These are phyloP conservation scores for Phymastichus coffea DNA, from an alignment of 1,140 invertebrate species.

Conservation along the genomic window DNA sequence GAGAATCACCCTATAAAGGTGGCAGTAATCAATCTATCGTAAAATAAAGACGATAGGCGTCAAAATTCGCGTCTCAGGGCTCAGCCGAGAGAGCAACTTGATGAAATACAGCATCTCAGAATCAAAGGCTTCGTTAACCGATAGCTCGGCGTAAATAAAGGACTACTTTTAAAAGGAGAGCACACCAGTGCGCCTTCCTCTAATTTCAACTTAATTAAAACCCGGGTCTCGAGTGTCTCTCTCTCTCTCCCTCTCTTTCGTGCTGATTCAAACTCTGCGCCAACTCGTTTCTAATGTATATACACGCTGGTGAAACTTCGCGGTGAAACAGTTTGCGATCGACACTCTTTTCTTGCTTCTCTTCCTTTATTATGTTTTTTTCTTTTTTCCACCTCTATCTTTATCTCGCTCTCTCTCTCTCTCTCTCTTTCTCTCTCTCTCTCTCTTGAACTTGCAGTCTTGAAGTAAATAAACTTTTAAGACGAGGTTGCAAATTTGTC, in stretches of 20 bases:
- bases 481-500: background rate
- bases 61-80: too few relatives aligned
- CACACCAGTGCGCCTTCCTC: background rate
- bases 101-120: background rate
- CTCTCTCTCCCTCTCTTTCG: background rate
- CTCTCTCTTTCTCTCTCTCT: too few relatives aligned
- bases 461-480: slow-evolving; percentile 5
- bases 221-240: slow-evolving; percentile 9
- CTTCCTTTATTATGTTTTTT: background rate
- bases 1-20: too few relatives aligned
- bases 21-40: too few relatives aligned
- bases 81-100: background rate
- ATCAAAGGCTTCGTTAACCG: slow-evolving; percentile 9
- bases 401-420: background rate
- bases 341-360: background rate
- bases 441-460: background rate
- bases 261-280: slow-evolving; percentile 2
- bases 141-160: background rate
- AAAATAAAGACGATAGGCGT: too few relatives aligned
- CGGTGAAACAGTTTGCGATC: background rate
- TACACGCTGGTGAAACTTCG: slow-evolving; percentile 7
- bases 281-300: slow-evolving; percentile 6
- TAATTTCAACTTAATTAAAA: slow-evolving; percentile 26
- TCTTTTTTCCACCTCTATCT: too few relatives aligned
- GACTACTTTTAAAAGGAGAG: background rate